Evolutionary conservation across 2,797 vertebrate species (phyloP).

Genomic region (Squalus acanthias): DNA sequence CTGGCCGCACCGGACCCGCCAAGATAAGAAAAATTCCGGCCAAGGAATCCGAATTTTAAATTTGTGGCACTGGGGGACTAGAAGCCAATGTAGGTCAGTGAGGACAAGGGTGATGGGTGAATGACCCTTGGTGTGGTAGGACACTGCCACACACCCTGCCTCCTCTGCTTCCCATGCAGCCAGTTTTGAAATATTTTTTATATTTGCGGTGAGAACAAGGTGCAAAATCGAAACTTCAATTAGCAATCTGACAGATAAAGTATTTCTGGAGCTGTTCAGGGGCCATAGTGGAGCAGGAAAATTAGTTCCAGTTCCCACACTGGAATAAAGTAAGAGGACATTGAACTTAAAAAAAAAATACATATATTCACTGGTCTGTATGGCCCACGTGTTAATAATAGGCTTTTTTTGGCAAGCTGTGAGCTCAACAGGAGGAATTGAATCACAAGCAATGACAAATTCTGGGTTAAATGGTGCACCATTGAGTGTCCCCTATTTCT

Average conservation of each 20-base stretch:
- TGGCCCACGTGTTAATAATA: not conserved
- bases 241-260: not conserved
- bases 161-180: not conserved
- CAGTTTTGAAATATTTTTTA: not conserved
- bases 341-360: slow-evolving; percentile 5
- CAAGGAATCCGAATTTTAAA: not conserved
- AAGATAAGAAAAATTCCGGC: too few species aligned
- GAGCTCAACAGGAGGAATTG: not conserved
- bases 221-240: slow-evolving; percentile 24
- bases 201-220: not conserved
- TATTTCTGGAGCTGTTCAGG: not conserved
- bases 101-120: not conserved
- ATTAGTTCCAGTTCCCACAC: not conserved
- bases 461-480: not conserved
- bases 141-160: not conserved
- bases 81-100: not conserved
- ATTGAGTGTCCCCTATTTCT: not conserved
- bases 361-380: not conserved
- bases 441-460: not conserved
- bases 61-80: not conserved
- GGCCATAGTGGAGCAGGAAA: not conserved
- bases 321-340: not conserved
- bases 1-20: too few species aligned
- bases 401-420: not conserved
- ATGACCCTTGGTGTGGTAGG: not conserved